Conservation (phyloP, 2,888 invertebrate genomes). For the Bruchidius siliquastri region DNA sequence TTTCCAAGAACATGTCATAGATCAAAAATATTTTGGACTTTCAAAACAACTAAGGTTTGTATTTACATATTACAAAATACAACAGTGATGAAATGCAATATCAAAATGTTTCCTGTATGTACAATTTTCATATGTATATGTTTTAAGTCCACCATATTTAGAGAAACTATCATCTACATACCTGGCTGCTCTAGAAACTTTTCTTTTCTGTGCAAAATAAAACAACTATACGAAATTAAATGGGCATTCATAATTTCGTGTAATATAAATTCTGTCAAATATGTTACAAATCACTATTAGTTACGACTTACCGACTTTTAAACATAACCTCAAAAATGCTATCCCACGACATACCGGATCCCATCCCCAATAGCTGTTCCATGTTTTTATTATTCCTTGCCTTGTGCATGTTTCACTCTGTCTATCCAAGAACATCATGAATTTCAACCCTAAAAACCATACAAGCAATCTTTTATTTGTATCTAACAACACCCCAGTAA, state of each 20-base stretch:
- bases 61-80: no score
- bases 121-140: no score
- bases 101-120: no score
- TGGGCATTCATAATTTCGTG: not conserved
- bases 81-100: no score
- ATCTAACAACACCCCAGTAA: not conserved
- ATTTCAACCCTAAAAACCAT: not conserved
- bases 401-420: not conserved
- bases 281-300: slow-evolving; percentile 4
- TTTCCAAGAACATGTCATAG: no score
- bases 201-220: not conserved
- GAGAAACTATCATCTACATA: not conserved
- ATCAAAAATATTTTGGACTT: no score
- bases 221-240: not conserved
- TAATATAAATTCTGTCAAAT: not conserved
- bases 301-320: slow-evolving; percentile 15
- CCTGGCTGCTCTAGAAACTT: not conserved
- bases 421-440: not conserved
- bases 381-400: slow-evolving; percentile 3
- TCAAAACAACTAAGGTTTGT: no score
- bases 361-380: slow-evolving; percentile 15
- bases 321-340: slow-evolving; percentile 19
- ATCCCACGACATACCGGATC: slow-evolving; percentile 14
- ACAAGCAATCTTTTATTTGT: not conserved
- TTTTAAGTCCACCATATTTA: no score